Conservation (phyloP, 2,113 vertebrate genomes). For the Pachypanchax playfairii region DNA sequence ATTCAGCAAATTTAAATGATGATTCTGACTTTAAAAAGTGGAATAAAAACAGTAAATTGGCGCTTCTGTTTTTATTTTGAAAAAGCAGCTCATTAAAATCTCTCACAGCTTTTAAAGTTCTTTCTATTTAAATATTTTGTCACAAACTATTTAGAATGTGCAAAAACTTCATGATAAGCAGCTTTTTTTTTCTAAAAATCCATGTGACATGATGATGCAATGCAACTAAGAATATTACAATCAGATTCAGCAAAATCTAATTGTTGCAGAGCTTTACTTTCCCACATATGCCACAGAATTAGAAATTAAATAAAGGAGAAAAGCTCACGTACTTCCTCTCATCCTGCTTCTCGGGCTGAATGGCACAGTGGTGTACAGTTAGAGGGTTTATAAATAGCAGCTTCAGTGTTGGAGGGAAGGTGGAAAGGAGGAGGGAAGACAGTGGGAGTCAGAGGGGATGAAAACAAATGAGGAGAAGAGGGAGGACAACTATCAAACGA, state of each 20-base stretch:
- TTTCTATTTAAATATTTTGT: background rate
- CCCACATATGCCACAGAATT: background rate
- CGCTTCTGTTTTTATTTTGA: no score
- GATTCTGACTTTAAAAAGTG: no score
- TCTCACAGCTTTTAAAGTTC: background rate
- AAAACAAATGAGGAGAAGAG: background rate
- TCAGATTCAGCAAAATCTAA: conserved; percentile 6
- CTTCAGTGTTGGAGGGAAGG: conserved; percentile 25
- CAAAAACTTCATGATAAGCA: no score
- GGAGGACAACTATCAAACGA: background rate
- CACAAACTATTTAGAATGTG: background rate
- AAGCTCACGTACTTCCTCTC: no score
- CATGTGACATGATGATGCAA: no score
- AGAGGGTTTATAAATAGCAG: conserved; percentile 42
- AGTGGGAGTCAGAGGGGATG: conserved; percentile 8
- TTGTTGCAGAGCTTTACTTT: background rate
- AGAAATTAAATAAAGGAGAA: background rate
- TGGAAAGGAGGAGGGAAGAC: conserved; percentile 4
- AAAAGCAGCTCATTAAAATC: no score
- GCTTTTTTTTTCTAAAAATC: no score
- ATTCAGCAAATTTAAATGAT: no score
- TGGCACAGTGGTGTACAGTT: background rate
- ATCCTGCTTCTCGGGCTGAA: background rate
- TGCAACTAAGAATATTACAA: background rate
- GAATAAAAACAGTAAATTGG: no score